Conservation (phyloP, 2,888 invertebrate genomes). For the Lamellibrachia satsuma region DNA sequence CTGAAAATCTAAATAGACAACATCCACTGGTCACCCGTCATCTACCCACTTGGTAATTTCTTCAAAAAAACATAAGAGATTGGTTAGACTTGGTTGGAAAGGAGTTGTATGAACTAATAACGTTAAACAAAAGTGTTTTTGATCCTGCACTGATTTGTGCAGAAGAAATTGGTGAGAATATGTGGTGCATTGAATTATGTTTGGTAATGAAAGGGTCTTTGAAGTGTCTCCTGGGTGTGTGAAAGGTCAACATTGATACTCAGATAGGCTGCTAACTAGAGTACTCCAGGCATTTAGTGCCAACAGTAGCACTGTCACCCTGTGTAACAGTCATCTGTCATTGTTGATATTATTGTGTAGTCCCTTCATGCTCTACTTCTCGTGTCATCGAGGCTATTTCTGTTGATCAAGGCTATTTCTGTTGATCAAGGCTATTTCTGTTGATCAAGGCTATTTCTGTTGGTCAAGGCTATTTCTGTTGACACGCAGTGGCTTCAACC, state of each 20-base stretch:
- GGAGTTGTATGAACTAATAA: too few relatives aligned
- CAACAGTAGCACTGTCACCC: not conserved
- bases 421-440: too few relatives aligned
- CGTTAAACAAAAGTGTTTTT: not conserved
- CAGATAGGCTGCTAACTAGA: not conserved
- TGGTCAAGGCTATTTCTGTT: too few relatives aligned
- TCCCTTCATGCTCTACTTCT: not conserved
- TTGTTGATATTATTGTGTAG: not conserved
- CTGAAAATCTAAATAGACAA: too few relatives aligned
- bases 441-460: too few relatives aligned
- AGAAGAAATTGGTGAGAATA: not conserved
- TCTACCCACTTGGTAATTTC: too few relatives aligned
- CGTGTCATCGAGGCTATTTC: not conserved
- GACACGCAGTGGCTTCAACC: too few relatives aligned
- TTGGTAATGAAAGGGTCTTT: not conserved
- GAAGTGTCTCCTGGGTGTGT: not conserved
- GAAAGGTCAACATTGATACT: not conserved
- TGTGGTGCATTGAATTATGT: not conserved
- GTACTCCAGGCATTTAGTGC: not conserved
- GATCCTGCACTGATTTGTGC: not conserved
- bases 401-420: not conserved
- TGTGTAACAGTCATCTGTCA: not conserved
- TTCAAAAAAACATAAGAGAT: too few relatives aligned
- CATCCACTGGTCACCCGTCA: too few relatives aligned
- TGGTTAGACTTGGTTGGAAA: too few relatives aligned